Evolutionary conservation across 2,113 vertebrate genomes (phyloP).

Genomic region (Meleagris gallopavo): DNA sequence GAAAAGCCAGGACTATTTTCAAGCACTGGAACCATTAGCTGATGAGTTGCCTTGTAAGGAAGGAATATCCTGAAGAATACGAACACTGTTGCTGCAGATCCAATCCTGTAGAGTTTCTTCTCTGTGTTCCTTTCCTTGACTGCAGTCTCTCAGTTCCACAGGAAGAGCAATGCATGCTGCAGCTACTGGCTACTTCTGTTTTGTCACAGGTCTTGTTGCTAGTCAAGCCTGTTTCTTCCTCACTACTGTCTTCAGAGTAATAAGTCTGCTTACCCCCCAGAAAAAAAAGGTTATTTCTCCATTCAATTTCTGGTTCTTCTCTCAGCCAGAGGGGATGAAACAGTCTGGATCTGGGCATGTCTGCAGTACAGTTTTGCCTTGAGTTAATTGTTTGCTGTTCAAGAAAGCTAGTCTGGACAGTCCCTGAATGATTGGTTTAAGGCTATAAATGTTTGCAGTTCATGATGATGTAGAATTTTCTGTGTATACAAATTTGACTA

Average conservation of each 20-base stretch:
- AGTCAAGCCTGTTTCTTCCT: background rate
- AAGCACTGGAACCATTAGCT: background rate
- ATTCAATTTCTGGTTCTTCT: background rate
- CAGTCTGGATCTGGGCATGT: background rate
- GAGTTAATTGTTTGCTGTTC: constrained; percentile 14
- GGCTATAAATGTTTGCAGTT: background rate
- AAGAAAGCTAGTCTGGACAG: background rate
- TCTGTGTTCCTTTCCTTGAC: background rate
- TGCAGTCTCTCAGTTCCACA: rapidly evolving
- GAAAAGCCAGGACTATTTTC: background rate
- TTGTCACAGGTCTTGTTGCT: background rate
- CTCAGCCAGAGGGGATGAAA: background rate
- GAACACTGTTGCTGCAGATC: background rate
- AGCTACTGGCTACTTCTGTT: background rate
- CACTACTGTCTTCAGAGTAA: background rate
- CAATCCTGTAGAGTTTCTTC: background rate
- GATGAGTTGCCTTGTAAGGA: background rate
- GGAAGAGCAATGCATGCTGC: background rate
- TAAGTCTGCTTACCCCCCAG: background rate
- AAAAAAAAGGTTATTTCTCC: background rate
- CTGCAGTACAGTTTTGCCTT: background rate
- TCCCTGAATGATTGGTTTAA: background rate
- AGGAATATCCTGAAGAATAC: background rate
- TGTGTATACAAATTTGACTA: background rate
- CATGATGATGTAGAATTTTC: background rate